phyloP scores from a whole-genome alignment of 2,113 vertebrate genomes.

The human (Homo sapiens) region GRCh38 chr7:132487001-132487500 shows the following conservation, averaged over 20 bases:
- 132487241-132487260: neutral
- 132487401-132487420: neutral
- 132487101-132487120: slow-evolving; percentile 7
- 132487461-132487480: slow-evolving; percentile 1
- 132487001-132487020: neutral
- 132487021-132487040: neutral
- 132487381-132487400: neutral
- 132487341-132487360: neutral
- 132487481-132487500: neutral
- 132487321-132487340: neutral
- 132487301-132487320: neutral
- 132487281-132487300: neutral
- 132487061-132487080: neutral
- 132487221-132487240: neutral
- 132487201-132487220: neutral
- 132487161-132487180: neutral
- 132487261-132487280: neutral
- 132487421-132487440: neutral
- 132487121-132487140: neutral
- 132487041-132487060: neutral
- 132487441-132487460: neutral
- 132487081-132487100: neutral
- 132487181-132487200: neutral
- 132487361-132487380: neutral
- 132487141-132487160: neutral